These are phyloP conservation scores for Spodoptera littoralis DNA, from an alignment of 2,888 invertebrate species.

Conservation along the genomic window DNA sequence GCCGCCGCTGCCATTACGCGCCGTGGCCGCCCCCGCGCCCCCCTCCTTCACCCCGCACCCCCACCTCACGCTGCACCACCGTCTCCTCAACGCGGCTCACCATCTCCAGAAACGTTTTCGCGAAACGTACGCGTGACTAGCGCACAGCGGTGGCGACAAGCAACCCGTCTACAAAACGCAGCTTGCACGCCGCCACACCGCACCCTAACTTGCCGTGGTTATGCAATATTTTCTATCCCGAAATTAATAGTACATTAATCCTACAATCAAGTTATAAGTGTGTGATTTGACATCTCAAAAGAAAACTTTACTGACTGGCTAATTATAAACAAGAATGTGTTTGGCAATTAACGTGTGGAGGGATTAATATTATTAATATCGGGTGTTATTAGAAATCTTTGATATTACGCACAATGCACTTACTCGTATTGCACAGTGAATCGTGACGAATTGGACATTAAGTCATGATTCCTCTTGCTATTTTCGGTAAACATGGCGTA, in stretches of 20 bases:
- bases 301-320: too few species aligned
- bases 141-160: slow-evolving; percentile 59
- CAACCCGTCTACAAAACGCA: slow-evolving; percentile 56
- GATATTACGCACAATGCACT: slow-evolving; percentile 18
- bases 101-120: slow-evolving; percentile 92
- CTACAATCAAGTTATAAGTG: too few species aligned
- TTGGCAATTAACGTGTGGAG: too few species aligned
- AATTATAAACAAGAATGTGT: too few species aligned
- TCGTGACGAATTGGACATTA: slow-evolving; percentile 5
- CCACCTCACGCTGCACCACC: slow-evolving; percentile 83
- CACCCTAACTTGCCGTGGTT: slow-evolving; percentile 56
- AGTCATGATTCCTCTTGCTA: slow-evolving; percentile 4
- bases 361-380: too few species aligned
- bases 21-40: slow-evolving; percentile 76
- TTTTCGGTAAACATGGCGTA: slow-evolving; percentile 9
- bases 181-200: slow-evolving; percentile 64
- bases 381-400: slow-evolving; percentile 4
- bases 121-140: slow-evolving; percentile 91
- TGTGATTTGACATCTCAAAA: too few species aligned
- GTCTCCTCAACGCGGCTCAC: slow-evolving; percentile 91
- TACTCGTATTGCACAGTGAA: background rate
- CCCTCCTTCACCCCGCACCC: slow-evolving; percentile 81
- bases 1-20: slow-evolving; percentile 84
- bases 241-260: too few species aligned
- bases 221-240: slow-evolving; percentile 5